Evolutionary conservation across 2,888 invertebrate species (phyloP), one percentile per base, ranked within the genome.

Genomic region (Vesta saturnalis): DNA sequence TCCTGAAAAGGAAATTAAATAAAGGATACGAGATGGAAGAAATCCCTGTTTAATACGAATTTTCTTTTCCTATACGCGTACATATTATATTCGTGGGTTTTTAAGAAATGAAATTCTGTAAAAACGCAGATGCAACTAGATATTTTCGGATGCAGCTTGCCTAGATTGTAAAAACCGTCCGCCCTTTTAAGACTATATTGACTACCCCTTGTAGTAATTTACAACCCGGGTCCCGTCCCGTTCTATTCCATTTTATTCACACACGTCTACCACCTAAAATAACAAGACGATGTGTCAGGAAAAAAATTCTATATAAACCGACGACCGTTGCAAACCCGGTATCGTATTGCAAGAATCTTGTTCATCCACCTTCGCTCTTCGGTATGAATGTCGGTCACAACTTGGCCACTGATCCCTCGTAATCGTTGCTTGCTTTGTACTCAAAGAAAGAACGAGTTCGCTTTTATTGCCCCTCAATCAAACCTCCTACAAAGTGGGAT

Each of bases 191-290:
- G 52, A 52, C 52, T n/a, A 12, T 12, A 14, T 10, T 69, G 52
- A 52, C 52, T 35, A 39, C 46, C 62, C 62, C 62, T 63, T 63
- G 46, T 46, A 59, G 35, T 74, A 73, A 75, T 73, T 75, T 74
- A 74, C 72, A 72, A 58, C 69, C 12, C n/a, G 39, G 39, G 22
- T 49, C 64, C 57, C 63, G 58, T 39, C 52, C 66, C 60, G 56
- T 54, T 47, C 49, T 57, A 57, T 30, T 61, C 54, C 54, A 21
- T 59, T 52, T 52, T 39, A 62, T 64, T 68, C 67, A 63, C 67
- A 30, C 62, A n/a, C 19, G 35, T 22, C 58, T 64, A 47, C 58
- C 58, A 62, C 46, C 64, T 60, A 57, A 64, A 68, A 68, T 68
- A 67, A 67, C 67, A 59, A 58, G 67, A 54, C 47, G 59, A 63